A percentile compares a stretch with the other conserved stretches of the same genome.
Conservation (phyloP, 2,113 vertebrate species). For the Phaetusa simplex region DNA sequence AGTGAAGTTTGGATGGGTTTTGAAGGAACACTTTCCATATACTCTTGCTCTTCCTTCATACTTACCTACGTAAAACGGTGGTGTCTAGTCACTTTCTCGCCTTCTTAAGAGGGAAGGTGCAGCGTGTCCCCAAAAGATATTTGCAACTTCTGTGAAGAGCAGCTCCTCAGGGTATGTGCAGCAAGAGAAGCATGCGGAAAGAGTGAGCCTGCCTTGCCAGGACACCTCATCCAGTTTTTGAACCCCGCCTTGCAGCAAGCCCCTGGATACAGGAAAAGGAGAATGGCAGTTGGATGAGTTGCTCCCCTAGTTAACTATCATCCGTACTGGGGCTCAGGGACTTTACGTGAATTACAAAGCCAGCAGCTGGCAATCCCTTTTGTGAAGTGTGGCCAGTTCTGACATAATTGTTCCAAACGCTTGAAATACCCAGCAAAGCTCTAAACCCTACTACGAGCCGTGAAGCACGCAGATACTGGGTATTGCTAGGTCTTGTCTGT, state of each 20-base stretch:
- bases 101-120: neutral
- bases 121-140: neutral
- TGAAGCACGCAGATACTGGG: neutral
- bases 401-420: neutral
- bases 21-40: neutral
- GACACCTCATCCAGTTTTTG: neutral
- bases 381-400: neutral
- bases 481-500: neutral
- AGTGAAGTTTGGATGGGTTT: neutral
- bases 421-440: neutral
- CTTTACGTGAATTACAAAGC: neutral
- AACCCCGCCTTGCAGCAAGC: neutral
- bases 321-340: neutral
- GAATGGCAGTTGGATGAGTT: neutral
- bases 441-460: rapidly evolving
- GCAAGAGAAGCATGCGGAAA: rapidly evolving
- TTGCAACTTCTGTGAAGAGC: neutral
- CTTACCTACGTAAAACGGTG: neutral
- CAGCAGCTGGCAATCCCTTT: neutral
- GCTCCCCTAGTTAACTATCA: neutral
- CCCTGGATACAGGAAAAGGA: neutral
- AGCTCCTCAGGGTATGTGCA: neutral
- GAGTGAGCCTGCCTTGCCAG: neutral
- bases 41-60: neutral
- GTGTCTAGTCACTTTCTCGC: neutral